Evolutionary conservation across 2,888 invertebrate species (phyloP), one percentile per base, ranked within the genome.

Genomic region (Ryuthela nishihirai): DNA sequence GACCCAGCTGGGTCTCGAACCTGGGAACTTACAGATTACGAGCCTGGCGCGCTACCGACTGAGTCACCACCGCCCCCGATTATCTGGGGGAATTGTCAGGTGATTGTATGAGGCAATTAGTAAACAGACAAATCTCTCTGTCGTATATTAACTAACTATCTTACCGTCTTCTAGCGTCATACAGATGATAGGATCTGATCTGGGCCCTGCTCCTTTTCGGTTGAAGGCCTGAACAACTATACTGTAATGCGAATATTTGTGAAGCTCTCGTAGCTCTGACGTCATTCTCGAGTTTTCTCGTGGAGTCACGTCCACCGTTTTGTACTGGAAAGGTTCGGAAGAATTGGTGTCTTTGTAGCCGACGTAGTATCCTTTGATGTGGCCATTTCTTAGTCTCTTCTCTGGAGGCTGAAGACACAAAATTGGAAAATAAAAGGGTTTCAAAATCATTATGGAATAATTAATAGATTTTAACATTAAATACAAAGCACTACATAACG

Each of bases 311-410:
- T 65, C 69, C 20, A 69, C 61, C 2, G 72, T 72, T 41, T 72
- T 69, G 64, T 74, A 74, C 38, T 72, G 69, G 66, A 71, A 73
- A 26, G 72, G 73, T 3, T 71, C 69, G 5, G 70, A 70, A 25
- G 70, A 68, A 44, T 73, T 73, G 38, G 70, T 68, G 49, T 70
- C 68, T 49, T 72, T 73, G 65, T 74, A 76, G 2, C 75, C 75
- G 18, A 77, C 71, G 63, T 74, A 74, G 65, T 76, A 77, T 3
- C 76, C 76, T 20, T 70, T 68, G n/a, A 76, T 70, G 15, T 71
- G 64, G 3, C 76, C 75, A 61, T 76, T 75, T 29, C 52, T 26
- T 0, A 62, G 38, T 9, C 53, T 36, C 25, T 56, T 56, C 18
- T 55, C 52, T 17, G 56, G 62, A 17, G 44, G 44, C 62, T 62